Base-by-base conservation (phyloP, 2,113 vertebrate genomes). In the Paralichthys olivaceus region DNA sequence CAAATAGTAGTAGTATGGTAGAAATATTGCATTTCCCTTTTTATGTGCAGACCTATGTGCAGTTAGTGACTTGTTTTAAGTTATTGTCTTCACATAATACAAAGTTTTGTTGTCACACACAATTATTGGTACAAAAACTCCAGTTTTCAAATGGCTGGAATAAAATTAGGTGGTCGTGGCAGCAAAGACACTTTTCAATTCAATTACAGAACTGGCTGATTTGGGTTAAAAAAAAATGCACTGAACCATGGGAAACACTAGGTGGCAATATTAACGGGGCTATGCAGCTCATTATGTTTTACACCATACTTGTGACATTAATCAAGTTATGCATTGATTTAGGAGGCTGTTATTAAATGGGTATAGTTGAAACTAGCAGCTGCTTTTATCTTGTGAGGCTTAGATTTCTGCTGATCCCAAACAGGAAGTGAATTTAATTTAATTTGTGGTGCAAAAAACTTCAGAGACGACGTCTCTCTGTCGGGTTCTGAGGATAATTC, bases 211-310 rank as follows among this genome's bases (percentile, higher is more conserved):
- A 51, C 22, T 19, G 15, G 40, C 7, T 54, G 9, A n/a, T 15
- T 68, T 20, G 23, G 23, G 29, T 65, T 9, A 23, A 26, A 49
- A 17, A n/a, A 14, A 13, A 40, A 13, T 75, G 77, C 34, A 82
- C 3, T 28, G 55, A 65, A 11, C n/a, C 25, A 14, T 47, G 14
- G 20, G 1, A 2, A 69, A 69, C 90, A 84, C 83, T 76, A 89
- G 90, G 65, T 78, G 90, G 91, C 86, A 32, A 3, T 62, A 58
- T 83, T 79, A 32, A 49, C 72, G 20, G 47, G 43, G 15, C 15
- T 17, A 47, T 5, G 17, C 43, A 5, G 43, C 43, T 1, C 12
- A 47, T 47, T 15, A 17, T 17, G 15, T 47, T 19, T 47, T 7
- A 17, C 43, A 5, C 43, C 17, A 19, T 5, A 19, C 4, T 19